Base-by-base conservation (phyloP, 2,888 invertebrate genomes). In the Drosophila lacicola region DNA sequence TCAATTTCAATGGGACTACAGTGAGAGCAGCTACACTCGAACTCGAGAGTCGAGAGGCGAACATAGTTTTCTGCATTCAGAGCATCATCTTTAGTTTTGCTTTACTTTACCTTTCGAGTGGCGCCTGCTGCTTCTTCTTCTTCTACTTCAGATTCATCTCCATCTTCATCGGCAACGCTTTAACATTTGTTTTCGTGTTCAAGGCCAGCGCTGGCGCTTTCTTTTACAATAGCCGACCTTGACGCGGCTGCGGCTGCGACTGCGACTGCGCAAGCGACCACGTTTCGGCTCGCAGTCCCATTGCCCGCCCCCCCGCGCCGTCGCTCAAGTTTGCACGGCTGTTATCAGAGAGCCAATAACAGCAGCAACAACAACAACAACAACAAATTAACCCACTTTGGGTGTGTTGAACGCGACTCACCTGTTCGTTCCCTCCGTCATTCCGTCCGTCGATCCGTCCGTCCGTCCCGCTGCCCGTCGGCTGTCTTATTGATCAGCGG, bases 151-250 rank as follows among this genome's bases (percentile, higher is more conserved):
- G 29, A 29, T 29, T 53, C 56, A 54, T 65, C 57, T 57, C 51
- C 37, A 14, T 51, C 53, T 63, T 33, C 45, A 53, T 17, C 33
- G 63, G 63, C 61, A 67, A 51, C 47, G 66, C 64, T 76, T 85
- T 66, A 70, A 71, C 75, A 75, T 78, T 70, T 78, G 46, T 67
- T 72, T 89, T 89, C 69, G 78, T 90, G 89, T 87, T 87, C 86
- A 90, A 87, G 86, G 86, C 89, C 89, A 71, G 54, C 78, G 70
- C 61, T 81, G 79, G 70, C 88, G 88, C 86, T 87, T 87, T 87
- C 86, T 87, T 90, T 87, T 89, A 90, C 88, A 86, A 86, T 84
- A 89, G 89, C 77, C 82, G 90, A 86, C 86, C 86, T 86, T 86
- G 86, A 90, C 60, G 88, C 75, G 33, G 63, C 58, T 47, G 70